Conservation (phyloP, 2,797 vertebrate species). For the Cuniculus paca region DNA sequence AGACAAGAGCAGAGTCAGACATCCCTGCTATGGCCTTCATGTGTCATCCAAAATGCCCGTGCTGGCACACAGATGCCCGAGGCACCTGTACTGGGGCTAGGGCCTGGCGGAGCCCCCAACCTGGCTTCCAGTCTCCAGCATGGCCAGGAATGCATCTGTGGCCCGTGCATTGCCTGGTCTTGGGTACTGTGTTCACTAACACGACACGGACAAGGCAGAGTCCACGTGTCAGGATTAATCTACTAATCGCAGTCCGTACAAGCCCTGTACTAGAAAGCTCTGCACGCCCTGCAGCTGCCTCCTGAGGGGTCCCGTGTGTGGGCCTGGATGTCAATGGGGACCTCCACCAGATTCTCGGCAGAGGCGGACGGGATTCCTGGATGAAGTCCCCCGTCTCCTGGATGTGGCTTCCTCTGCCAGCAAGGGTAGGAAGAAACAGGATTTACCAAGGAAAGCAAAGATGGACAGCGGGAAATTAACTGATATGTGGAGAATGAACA, state of each 20-base stretch:
- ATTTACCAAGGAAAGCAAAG: slow-evolving; percentile 16
- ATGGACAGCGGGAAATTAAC: not conserved
- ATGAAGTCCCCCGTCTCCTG: not conserved
- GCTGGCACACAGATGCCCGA: not conserved
- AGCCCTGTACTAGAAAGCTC: not conserved
- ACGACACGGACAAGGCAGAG: not conserved
- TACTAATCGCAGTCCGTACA: not conserved
- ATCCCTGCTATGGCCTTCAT: not conserved
- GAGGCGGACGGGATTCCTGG: slow-evolving; percentile 18
- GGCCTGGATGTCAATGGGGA: not conserved
- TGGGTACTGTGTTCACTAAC: not conserved
- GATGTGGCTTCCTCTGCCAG: slow-evolving; percentile 27
- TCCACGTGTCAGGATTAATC: not conserved
- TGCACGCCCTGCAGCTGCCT: not conserved
- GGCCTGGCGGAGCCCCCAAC: not conserved
- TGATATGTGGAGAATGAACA: not conserved
- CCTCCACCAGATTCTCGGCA: not conserved
- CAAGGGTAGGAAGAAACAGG: slow-evolving; percentile 8
- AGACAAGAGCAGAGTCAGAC: not conserved
- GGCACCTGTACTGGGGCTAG: not conserved
- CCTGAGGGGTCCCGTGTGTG: not conserved
- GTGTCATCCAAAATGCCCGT: not conserved
- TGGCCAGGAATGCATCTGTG: not conserved
- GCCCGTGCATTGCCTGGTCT: not conserved
- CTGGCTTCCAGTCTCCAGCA: not conserved